A percentile compares a stretch with the other conserved stretches of the same genome.
phyloP scores from a whole-genome alignment of 2,797 vertebrate species.

The Pogonophryne albipinna region DNA sequence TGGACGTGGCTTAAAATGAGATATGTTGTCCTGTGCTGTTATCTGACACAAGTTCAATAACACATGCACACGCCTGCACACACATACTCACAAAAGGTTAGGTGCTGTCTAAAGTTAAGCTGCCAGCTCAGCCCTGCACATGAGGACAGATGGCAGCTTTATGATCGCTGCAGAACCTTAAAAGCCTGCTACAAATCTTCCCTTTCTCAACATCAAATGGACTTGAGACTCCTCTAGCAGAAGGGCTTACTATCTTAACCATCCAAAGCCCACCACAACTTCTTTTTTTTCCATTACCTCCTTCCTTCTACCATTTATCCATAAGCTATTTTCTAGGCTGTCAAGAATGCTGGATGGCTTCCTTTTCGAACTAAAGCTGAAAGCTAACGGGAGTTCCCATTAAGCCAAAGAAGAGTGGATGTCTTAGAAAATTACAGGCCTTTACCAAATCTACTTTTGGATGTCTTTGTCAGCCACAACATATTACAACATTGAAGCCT shows the following conservation, averaged over 20 bases:
- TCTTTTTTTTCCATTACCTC: conserved; percentile 59
- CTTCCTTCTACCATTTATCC: conserved; percentile 62
- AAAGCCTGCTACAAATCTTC: conserved; percentile 70
- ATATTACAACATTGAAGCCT: conserved; percentile 52
- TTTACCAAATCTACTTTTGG: conserved; percentile 55
- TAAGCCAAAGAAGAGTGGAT: conserved; percentile 67
- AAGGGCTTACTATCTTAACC: conserved; percentile 73
- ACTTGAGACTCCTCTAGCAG: conserved; percentile 59
- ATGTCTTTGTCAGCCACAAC: conserved; percentile 43
- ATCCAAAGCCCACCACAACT: conserved; percentile 66
- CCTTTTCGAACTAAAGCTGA: conserved; percentile 69
- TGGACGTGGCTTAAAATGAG: conserved; percentile 40
- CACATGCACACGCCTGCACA: not conserved
- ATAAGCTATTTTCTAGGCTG: conserved; percentile 72
- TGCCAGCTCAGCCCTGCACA: conserved; percentile 31
- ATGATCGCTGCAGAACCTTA: conserved; percentile 57
- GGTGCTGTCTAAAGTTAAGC: conserved; percentile 54
- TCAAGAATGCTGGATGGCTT: conserved; percentile 66
- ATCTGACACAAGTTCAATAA: conserved; percentile 48
- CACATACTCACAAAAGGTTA: not conserved
- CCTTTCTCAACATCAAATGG: conserved; percentile 68
- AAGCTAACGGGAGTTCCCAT: conserved; percentile 64
- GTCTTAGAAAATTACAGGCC: conserved; percentile 72
- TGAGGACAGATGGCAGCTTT: conserved; percentile 59
- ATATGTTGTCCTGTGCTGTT: conserved; percentile 17